phyloP scores from a whole-genome alignment of 2,113 vertebrate species.

The Pongo pygmaeus region DNA sequence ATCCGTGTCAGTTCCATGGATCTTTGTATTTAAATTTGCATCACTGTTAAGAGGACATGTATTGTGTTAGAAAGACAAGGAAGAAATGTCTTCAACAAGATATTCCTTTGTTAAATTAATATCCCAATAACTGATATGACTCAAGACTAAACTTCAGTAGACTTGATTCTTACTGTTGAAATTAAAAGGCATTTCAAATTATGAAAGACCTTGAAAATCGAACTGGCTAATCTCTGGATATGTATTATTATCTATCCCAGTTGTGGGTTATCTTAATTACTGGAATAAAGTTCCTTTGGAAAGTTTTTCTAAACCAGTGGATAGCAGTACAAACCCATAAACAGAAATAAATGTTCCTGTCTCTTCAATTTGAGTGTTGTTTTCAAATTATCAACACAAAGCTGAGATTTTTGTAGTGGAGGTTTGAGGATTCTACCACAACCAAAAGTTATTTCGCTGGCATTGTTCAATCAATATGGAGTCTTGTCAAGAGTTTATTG shows the following conservation, averaged over 20 bases:
- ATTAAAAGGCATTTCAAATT: not conserved
- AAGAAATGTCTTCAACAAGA: not conserved
- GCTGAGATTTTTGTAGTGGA: not conserved
- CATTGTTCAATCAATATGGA: not conserved
- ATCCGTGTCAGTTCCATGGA: not conserved
- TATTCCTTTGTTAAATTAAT: not conserved
- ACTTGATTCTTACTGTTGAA: not conserved
- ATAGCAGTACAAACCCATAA: not conserved
- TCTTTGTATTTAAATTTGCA: not conserved
- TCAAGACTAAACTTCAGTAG: not conserved
- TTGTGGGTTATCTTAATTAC: slow-evolving; percentile 4
- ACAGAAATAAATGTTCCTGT: not conserved
- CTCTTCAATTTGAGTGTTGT: not conserved
- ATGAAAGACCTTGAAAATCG: not conserved
- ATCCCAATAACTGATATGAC: not conserved
- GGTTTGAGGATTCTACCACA: not conserved
- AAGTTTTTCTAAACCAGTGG: not conserved
- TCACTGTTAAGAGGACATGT: not conserved
- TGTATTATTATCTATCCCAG: not conserved
- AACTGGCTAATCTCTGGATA: not conserved
- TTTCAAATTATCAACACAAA: slow-evolving; percentile 12
- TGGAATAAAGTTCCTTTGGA: slow-evolving; percentile 12
- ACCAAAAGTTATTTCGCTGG: not conserved
- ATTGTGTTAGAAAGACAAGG: not conserved
- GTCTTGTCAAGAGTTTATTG: not conserved